These are phyloP conservation scores for Agrotis segetum DNA, from an alignment of 2,888 invertebrate species.

Conservation along the genomic window DNA sequence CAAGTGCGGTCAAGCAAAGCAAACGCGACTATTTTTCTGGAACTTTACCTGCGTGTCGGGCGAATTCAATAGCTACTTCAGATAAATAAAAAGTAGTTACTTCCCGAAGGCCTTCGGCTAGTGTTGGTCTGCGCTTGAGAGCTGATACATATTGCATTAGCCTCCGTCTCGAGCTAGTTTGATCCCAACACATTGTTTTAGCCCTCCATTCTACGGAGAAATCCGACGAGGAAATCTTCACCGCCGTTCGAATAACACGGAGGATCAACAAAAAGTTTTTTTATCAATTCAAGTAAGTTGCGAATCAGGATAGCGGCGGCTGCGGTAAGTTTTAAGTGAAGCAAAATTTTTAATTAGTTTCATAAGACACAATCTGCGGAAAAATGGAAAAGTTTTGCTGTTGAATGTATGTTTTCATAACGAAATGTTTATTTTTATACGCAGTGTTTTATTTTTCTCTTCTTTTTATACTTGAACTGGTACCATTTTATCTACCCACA, in stretches of 20 bases:
- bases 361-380: slow-evolving; percentile 53
- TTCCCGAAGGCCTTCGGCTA: slow-evolving; percentile 55
- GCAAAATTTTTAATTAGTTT: slow-evolving; percentile 65
- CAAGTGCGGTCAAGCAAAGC: slow-evolving; percentile 41
- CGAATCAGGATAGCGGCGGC: slow-evolving; percentile 49
- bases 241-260: slow-evolving; percentile 62
- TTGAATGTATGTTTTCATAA: slow-evolving; percentile 39
- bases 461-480: not conserved
- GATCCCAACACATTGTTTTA: slow-evolving; percentile 78
- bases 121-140: slow-evolving; percentile 67
- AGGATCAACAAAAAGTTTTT: slow-evolving; percentile 68
- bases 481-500: slow-evolving; percentile 19
- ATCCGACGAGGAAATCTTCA: slow-evolving; percentile 63
- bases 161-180: slow-evolving; percentile 72
- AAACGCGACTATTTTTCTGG: slow-evolving; percentile 42
- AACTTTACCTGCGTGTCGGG: slow-evolving; percentile 47
- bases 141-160: slow-evolving; percentile 85
- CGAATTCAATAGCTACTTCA: slow-evolving; percentile 63
- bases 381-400: slow-evolving; percentile 47
- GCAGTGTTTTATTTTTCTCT: slow-evolving; percentile 17
- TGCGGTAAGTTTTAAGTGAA: slow-evolving; percentile 59
- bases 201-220: slow-evolving; percentile 63
- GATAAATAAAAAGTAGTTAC: slow-evolving; percentile 64
- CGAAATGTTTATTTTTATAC: slow-evolving; percentile 26
- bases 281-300: slow-evolving; percentile 66